A percentile compares a stretch with the other conserved stretches of the same genome.
phyloP scores from a whole-genome alignment of 2,113 vertebrate species.

The Cyanoramphus novaezelandiae region DNA sequence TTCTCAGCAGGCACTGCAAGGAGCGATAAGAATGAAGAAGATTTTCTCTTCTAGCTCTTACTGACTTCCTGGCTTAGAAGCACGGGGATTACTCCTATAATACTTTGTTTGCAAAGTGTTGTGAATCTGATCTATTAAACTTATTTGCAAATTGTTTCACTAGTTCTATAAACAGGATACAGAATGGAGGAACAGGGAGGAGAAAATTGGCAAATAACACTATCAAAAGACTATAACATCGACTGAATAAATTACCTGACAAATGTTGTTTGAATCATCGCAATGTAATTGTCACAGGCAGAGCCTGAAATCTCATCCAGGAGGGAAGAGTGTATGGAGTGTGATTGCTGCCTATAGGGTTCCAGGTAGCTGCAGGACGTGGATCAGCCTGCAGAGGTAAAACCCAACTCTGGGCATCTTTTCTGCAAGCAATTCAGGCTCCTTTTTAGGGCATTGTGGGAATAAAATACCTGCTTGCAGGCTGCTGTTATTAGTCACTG shows the following conservation, averaged over 20 bases:
- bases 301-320: not conserved
- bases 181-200: not conserved
- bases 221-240: not conserved
- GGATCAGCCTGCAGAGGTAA: not conserved
- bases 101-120: not conserved
- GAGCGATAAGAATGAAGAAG: not conserved
- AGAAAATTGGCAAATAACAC: not conserved
- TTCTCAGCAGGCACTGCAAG: not conserved
- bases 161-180: not conserved
- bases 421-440: not conserved
- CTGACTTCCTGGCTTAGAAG: not conserved
- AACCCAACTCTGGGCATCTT: not conserved
- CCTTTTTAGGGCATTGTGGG: not conserved
- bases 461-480: not conserved
- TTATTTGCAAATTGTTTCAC: conserved; percentile 30
- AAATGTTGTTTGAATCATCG: not conserved
- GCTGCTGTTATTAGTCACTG: not conserved
- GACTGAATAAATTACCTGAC: not conserved
- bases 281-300: not conserved
- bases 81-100: not conserved
- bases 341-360: not conserved
- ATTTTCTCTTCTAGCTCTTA: not conserved
- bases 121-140: conserved; percentile 23
- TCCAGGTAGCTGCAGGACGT: not conserved
- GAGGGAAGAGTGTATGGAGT: not conserved